Percentiles rank a stretch among this genome's conserved stretches.
These are phyloP conservation scores for Ceuthmochares aereus DNA, from an alignment of 2,113 vertebrate species.

Conservation along the genomic window DNA sequence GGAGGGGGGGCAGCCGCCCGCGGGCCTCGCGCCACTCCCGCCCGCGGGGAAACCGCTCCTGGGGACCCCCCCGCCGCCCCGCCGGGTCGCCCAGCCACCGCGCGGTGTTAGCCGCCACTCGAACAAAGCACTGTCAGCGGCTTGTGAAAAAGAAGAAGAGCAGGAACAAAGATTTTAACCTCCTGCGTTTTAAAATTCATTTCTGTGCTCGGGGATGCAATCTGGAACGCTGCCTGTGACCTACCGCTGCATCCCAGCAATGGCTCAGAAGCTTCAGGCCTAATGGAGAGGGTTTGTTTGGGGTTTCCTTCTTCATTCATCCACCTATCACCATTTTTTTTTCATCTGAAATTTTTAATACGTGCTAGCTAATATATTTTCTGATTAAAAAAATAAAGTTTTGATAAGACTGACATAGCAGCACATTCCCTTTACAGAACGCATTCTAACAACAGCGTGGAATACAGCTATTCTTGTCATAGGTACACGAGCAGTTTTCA, in stretches of 20 bases:
- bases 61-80: background rate
- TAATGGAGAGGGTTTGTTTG: background rate
- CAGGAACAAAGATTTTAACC: background rate
- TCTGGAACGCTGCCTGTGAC: background rate
- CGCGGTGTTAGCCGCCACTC: no score
- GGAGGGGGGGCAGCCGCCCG: background rate
- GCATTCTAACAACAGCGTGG: background rate
- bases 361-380: background rate
- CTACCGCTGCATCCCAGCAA: background rate
- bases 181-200: background rate
- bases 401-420: background rate
- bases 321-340: background rate
- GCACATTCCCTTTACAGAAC: background rate
- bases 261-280: background rate
- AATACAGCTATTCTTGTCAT: background rate
- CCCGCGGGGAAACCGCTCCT: background rate
- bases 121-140: background rate
- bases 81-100: background rate
- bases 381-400: background rate
- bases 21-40: background rate
- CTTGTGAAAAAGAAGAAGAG: background rate
- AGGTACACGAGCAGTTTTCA: background rate
- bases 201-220: background rate
- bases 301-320: background rate
- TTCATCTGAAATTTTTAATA: background rate